These are phyloP conservation scores for Rhinogobio ventralis DNA, from an alignment of 2,797 vertebrate species.

Conservation along the genomic window DNA sequence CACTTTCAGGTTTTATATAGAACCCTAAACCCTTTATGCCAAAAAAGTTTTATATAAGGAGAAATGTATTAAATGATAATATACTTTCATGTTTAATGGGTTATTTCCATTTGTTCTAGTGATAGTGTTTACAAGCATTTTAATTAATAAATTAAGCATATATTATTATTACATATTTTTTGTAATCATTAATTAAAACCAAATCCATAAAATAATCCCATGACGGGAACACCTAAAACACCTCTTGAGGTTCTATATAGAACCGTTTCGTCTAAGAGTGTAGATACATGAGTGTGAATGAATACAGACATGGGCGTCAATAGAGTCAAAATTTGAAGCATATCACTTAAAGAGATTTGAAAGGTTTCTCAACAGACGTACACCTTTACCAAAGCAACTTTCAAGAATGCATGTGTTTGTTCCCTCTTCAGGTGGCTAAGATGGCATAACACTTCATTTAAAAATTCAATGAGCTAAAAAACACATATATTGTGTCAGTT, in stretches of 20 bases:
- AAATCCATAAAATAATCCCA: background rate
- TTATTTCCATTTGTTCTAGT: too few species aligned
- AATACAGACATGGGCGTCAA: background rate
- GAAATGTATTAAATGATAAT: background rate
- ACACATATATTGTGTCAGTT: background rate
- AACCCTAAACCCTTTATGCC: background rate
- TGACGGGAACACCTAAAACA: background rate
- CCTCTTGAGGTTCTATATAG: background rate
- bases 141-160: too few species aligned
- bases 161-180: too few species aligned
- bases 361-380: constrained; percentile 2
- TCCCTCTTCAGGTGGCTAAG: background rate
- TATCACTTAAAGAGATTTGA: too few species aligned
- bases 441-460: background rate
- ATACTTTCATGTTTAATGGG: background rate
- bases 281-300: background rate
- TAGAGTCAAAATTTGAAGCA: background rate
- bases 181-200: background rate
- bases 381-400: background rate
- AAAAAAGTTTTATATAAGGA: background rate
- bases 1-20: too few species aligned
- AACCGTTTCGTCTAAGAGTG: background rate
- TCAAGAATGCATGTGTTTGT: constrained; percentile 13
- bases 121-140: too few species aligned
- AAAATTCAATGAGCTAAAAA: background rate